phyloP scores from a whole-genome alignment of 2,797 vertebrate genomes.

The Phyllotis vaccarum region DNA sequence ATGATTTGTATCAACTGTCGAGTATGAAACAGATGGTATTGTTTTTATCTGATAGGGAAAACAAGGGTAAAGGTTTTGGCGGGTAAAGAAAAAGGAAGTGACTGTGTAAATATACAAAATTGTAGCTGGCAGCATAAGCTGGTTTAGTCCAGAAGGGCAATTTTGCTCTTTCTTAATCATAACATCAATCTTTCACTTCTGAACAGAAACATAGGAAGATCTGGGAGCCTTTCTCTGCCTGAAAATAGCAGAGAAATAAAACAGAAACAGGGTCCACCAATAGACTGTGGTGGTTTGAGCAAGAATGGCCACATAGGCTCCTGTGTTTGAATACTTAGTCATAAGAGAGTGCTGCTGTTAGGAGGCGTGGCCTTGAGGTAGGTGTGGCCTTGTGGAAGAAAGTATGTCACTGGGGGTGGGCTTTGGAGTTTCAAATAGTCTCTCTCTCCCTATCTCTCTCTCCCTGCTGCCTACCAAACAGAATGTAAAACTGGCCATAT shows the following conservation, averaged over 20 bases:
- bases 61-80: slow-evolving; percentile 71
- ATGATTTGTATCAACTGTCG: slow-evolving; percentile 49
- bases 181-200: slow-evolving; percentile 52
- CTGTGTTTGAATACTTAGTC: neutral
- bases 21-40: slow-evolving; percentile 75
- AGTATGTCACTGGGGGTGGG: neutral
- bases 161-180: slow-evolving; percentile 46
- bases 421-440: neutral
- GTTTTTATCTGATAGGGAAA: slow-evolving; percentile 63
- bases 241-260: neutral
- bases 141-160: slow-evolving; percentile 51
- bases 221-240: neutral
- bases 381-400: neutral
- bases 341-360: neutral
- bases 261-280: neutral
- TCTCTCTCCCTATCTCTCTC: neutral
- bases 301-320: neutral
- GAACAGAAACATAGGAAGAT: slow-evolving; percentile 19
- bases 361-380: neutral
- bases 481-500: neutral
- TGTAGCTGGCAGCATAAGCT: slow-evolving; percentile 65
- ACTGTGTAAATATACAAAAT: slow-evolving; percentile 68
- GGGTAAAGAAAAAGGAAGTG: slow-evolving; percentile 69
- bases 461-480: neutral
- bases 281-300: neutral